Evolutionary conservation across 2,797 vertebrate species (phyloP).

Genomic region (Tiaroga cobitis): DNA sequence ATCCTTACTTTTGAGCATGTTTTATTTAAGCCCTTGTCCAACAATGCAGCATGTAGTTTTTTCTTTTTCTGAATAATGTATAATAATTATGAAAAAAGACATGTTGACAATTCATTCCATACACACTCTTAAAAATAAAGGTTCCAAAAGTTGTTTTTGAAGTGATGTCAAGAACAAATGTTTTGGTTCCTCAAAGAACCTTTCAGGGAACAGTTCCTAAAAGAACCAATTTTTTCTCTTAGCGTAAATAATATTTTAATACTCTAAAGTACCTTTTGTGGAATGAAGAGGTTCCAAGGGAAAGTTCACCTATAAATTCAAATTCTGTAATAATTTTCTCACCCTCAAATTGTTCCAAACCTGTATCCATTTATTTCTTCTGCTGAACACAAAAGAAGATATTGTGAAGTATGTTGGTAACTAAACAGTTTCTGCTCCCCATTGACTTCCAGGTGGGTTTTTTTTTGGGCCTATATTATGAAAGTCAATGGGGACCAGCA

Average conservation of each 20-base stretch:
- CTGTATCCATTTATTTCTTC: too few relatives aligned
- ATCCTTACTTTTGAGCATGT: background rate
- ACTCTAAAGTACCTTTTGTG: background rate
- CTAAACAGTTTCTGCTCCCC: too few relatives aligned
- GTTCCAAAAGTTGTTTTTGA: background rate
- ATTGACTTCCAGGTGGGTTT: too few relatives aligned
- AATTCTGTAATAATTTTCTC: too few relatives aligned
- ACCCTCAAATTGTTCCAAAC: too few relatives aligned
- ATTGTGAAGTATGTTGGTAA: too few relatives aligned
- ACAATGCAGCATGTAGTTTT: background rate
- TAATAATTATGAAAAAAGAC: background rate
- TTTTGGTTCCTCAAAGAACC: too few relatives aligned
- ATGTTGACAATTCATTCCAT: background rate
- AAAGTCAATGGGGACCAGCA: too few relatives aligned
- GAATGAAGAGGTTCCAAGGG: background rate
- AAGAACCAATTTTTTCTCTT: background rate
- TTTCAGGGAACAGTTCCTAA: background rate
- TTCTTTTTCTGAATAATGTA: background rate
- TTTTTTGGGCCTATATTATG: too few relatives aligned
- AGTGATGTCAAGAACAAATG: background rate
- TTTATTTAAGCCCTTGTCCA: background rate
- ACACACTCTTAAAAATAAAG: background rate
- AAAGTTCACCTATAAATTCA: too few relatives aligned
- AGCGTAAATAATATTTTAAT: background rate
- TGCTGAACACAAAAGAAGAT: too few relatives aligned